Conservation (phyloP, 2,888 invertebrate genomes). For the Eristalinus sepulchralis region DNA sequence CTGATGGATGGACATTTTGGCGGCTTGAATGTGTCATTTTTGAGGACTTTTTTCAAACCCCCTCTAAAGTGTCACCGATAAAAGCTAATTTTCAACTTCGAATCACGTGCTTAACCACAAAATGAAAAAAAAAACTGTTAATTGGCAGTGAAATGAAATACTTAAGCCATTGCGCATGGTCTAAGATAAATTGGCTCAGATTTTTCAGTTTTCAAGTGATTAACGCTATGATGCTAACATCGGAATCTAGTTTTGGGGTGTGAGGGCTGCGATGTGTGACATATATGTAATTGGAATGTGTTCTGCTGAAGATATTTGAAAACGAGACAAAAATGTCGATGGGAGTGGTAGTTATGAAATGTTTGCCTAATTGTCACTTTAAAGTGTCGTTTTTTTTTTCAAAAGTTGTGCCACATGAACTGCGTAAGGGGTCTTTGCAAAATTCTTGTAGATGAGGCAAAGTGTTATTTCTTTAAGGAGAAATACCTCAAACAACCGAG, state of each 20-base stretch:
- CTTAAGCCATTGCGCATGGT: background rate
- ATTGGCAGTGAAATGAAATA: conserved; percentile 1
- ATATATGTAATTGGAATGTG: conserved; percentile 5
- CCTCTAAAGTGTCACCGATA: no score
- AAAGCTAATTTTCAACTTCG: background rate
- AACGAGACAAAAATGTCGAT: background rate
- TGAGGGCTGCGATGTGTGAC: conserved; percentile 5
- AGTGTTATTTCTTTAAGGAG: no score
- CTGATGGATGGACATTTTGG: no score
- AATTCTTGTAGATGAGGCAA: no score
- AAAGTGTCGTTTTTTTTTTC: background rate
- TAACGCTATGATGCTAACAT: conserved; percentile 4
- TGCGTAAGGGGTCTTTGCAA: no score
- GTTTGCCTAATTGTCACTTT: background rate
- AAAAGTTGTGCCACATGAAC: no score
- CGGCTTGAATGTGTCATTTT: no score
- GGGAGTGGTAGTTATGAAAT: background rate
- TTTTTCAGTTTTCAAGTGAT: background rate
- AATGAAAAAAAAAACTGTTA: background rate
- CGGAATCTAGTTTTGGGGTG: conserved; percentile 1
- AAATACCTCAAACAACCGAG: no score
- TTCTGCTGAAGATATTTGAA: background rate
- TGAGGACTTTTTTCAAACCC: no score
- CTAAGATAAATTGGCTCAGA: background rate
- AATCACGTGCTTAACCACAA: background rate